Percentiles rank a stretch among this genome's conserved stretches.
These are phyloP conservation scores for Mirza zaza DNA, from an alignment of 2,113 vertebrate genomes.

Conservation along the genomic window DNA sequence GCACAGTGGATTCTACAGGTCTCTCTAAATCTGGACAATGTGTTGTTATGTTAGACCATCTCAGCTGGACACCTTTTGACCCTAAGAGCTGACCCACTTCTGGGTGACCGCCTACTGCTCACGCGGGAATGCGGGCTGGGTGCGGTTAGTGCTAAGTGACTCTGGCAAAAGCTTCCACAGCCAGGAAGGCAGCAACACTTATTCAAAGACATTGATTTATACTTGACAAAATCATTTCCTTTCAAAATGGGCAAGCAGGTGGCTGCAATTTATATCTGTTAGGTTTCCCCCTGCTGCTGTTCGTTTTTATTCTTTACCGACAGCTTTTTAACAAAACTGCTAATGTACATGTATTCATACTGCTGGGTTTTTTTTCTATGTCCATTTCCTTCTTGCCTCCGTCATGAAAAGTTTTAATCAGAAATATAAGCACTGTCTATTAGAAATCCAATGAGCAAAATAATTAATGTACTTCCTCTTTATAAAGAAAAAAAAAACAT, in stretches of 20 bases:
- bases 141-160: not conserved
- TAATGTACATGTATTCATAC: constrained; percentile 51
- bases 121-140: not conserved
- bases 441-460: constrained; percentile 46
- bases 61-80: not conserved
- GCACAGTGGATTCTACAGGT: not conserved
- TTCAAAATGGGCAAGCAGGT: constrained; percentile 66
- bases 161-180: constrained; percentile 38
- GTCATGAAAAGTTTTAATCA: constrained; percentile 57
- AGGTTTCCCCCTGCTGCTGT: constrained; percentile 40
- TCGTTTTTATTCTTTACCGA: not conserved
- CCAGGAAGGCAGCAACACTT: constrained; percentile 21
- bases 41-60: not conserved
- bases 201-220: constrained; percentile 62
- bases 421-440: constrained; percentile 59
- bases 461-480: not conserved
- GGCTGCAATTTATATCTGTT: constrained; percentile 78
- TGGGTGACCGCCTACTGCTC: constrained; percentile 33
- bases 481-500: not conserved
- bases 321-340: constrained; percentile 53
- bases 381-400: not conserved
- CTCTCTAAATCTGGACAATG: not conserved
- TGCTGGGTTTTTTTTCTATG: not conserved
- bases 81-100: not conserved
- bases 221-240: constrained; percentile 60